Base-by-base conservation (phyloP, 2,113 vertebrate species). In the Forbesichthys agassizii region DNA sequence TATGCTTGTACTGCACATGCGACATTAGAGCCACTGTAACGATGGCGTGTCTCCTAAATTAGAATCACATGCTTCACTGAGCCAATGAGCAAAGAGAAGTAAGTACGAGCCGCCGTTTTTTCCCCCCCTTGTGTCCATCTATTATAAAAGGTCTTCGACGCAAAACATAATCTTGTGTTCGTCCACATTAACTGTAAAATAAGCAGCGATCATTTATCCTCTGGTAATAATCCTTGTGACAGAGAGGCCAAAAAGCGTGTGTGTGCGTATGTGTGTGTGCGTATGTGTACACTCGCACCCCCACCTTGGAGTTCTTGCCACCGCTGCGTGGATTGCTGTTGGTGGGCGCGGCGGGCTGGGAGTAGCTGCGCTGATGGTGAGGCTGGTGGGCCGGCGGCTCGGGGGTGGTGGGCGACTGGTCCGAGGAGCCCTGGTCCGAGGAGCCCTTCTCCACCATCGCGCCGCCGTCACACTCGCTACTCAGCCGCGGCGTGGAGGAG, bases 371-470 rank as follows among this genome's bases (percentile, higher is more conserved):
- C 14, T 68, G 78, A 51, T 79, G 70, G 36, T 64, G 76, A 1
- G 55, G 8, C 51, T 92, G 0, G 91, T 95, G 95, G 46, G 93
- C 92, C 0, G 92, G 92, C 78, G 94, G 95, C 82, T 96, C 95
- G 0, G 95, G 93, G 3, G 95, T 95, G 65, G 95, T 94, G 33
- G 96, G 94, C 1, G 96, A 95, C 77, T 95, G 95, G 89, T 97
- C 96, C 27, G 27, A 27, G 0, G 94, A 94, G 13, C 93, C 93
- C 81, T 95, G 96, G 72, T 97, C 95, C 20, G 65, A 71, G 0
- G 94, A 95, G 79, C 94, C 92, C 82, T 96, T 97, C 82, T 97
- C 96, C 93, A 97, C 96, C 96, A 97, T 97, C 91, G 89, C 55
- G 65, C 46, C 42, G 61, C 61, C 9, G 86, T 96, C 95, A 75